phyloP scores from a whole-genome alignment of 1,140 invertebrate genomes.

The Cotesia typhae region DNA sequence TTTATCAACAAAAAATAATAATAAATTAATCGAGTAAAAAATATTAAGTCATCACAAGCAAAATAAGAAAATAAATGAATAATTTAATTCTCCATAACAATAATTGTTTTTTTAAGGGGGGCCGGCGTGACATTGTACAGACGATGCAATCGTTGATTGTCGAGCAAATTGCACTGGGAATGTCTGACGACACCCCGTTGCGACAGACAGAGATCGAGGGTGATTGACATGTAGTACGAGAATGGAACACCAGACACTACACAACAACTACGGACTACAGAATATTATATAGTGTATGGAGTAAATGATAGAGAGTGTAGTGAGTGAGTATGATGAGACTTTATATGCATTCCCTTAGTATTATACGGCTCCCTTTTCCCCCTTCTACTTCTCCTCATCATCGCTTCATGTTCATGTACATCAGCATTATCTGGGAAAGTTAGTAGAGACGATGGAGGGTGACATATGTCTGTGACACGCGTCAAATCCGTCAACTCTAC shows the following conservation, averaged over 20 bases:
- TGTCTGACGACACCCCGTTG: constrained; percentile 27
- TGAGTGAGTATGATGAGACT: neutral
- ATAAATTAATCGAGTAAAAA: no score
- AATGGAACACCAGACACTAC: neutral
- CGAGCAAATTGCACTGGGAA: constrained; percentile 23
- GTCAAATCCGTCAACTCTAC: constrained; percentile 38
- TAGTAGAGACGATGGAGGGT: constrained; percentile 12
- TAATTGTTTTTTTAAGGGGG: neutral
- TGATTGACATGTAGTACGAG: constrained; percentile 39
- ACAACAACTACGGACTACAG: neutral
- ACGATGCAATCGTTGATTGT: constrained; percentile 11
- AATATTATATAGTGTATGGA: neutral
- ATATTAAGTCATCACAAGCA: no score
- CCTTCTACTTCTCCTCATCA: neutral
- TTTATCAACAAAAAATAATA: no score
- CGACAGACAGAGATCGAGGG: constrained; percentile 36
- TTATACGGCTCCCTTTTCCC: no score
- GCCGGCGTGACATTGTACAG: neutral
- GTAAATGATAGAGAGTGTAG: neutral
- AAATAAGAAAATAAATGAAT: no score
- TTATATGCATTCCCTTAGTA: neutral
- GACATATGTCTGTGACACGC: constrained; percentile 48
- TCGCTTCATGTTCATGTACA: constrained; percentile 14
- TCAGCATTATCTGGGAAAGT: no score
- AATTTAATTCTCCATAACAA: neutral